Evolutionary conservation across 2,797 vertebrate genomes (phyloP), one percentile per base, ranked within the genome.

Genomic region (Atherinosoma microstoma): DNA sequence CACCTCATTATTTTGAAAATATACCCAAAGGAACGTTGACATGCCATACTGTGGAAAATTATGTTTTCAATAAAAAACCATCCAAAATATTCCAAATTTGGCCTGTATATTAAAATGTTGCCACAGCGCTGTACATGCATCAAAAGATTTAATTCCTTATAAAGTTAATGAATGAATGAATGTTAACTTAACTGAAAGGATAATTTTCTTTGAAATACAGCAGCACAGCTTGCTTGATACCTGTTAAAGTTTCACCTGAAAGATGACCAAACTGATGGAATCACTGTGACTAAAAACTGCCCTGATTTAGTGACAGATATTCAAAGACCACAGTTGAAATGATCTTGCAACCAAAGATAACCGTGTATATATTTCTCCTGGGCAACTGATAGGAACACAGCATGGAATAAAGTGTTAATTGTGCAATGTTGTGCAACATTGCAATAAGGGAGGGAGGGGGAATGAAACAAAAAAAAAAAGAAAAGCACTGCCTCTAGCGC

Each of bases 1-100:
- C 49, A 35, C 24, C 40, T 78, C 18, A n/a, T 59, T 57, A 22
- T 54, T 72, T 51, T 38, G 1, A 61, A 64, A 64, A 15, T 24
- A 27, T 29, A 9, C 36, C 42, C 16, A 32, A 20, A 35, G 32
- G 30, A 54, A 35, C 53, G 32, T 11, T 64, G 67, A 64, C 53
- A 15, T 61, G 20, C 22, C 59, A 3, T 29, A 24, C 1, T 61
- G 13, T 29, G 2, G 30, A 61, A 38, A 22, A 56, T 16, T n/a
- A 27, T 27, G 24, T 27, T 27, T 27, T 13, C 12, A 13, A 10
- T 16, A 0, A 42, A 42, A 49, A 22, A 51, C n/a, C 9, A 30
- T 54, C 51, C 12, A 29, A 54, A 54, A 54, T 54, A 5, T 45
- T 6, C 1, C 42, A 45, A 7, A 47, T 47, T 47, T 47, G 45